Evolutionary conservation across 2,888 invertebrate species (phyloP).

Genomic region (Drosophila limbata): DNA sequence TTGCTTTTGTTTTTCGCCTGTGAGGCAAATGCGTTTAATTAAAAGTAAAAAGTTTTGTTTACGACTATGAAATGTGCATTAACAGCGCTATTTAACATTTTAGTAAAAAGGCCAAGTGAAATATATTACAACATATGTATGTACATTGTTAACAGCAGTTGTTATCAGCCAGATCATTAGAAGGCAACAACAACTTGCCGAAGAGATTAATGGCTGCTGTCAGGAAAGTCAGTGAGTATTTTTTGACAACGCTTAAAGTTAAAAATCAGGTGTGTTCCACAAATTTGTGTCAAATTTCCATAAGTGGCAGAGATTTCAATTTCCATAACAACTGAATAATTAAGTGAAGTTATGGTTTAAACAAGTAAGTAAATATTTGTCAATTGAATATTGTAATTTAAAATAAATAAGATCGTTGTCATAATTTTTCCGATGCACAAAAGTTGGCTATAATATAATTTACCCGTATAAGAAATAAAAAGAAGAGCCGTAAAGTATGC

Average conservation of each 20-base stretch:
- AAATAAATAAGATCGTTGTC: not conserved
- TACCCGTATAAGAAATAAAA: not conserved
- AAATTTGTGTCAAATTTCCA: too few species aligned
- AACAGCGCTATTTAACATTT: not conserved
- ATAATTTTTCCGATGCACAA: not conserved
- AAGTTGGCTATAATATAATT: not conserved
- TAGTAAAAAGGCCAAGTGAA: not conserved
- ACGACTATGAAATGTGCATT: constrained; percentile 1
- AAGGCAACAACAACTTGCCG: not conserved
- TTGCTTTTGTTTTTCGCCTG: constrained; percentile 27
- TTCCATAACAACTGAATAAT: too few species aligned
- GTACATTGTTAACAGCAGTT: not conserved
- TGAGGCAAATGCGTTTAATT: constrained; percentile 47
- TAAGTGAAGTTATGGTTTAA: too few species aligned
- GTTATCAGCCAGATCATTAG: not conserved
- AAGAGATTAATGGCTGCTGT: not conserved
- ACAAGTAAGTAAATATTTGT: not conserved
- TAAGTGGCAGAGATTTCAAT: too few species aligned
- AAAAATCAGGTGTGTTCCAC: too few species aligned
- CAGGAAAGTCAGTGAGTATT: not conserved
- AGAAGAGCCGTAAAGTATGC: not conserved
- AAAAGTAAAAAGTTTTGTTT: constrained; percentile 38
- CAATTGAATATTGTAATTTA: not conserved
- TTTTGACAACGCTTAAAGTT: too few species aligned
- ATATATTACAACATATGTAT: too few species aligned